phyloP scores from a whole-genome alignment of 2,888 invertebrate species.

The Cataglyphis altisquamis region DNA sequence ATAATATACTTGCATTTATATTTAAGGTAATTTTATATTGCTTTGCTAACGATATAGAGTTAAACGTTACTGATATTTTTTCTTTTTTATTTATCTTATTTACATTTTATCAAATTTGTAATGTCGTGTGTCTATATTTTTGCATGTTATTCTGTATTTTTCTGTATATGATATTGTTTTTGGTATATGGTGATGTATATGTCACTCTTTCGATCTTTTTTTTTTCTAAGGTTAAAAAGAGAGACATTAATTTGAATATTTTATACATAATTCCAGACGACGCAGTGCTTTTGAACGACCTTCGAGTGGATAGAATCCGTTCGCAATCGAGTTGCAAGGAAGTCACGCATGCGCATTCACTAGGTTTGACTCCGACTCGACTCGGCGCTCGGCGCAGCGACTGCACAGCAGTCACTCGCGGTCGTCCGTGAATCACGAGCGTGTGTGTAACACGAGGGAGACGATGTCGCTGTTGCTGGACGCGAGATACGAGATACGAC shows the following conservation, averaged over 20 bases:
- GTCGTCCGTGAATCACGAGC: conserved; percentile 67
- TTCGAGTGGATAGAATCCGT: neutral
- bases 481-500: conserved; percentile 59
- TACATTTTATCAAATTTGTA: too few species aligned
- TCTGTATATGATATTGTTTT: too few species aligned
- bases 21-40: neutral
- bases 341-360: conserved; percentile 69
- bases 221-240: neutral
- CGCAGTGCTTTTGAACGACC: conserved; percentile 1
- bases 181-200: too few species aligned
- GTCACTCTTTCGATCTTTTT: neutral
- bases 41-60: neutral
- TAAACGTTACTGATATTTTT: neutral
- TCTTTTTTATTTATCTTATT: neutral
- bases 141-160: too few species aligned
- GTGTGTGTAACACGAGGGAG: conserved; percentile 27
- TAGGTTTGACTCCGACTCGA: neutral
- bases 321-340: conserved; percentile 7
- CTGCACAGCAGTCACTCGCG: conserved; percentile 56
- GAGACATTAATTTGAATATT: conserved; percentile 14
- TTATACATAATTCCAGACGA: neutral
- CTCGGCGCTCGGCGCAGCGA: neutral
- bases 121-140: too few species aligned
- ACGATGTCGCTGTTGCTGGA: conserved; percentile 69
- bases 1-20: neutral